Percentiles rank a stretch among this genome's conserved stretches.
phyloP scores from a whole-genome alignment of 2,888 invertebrate genomes.

The Drosophila trichaetosa region DNA sequence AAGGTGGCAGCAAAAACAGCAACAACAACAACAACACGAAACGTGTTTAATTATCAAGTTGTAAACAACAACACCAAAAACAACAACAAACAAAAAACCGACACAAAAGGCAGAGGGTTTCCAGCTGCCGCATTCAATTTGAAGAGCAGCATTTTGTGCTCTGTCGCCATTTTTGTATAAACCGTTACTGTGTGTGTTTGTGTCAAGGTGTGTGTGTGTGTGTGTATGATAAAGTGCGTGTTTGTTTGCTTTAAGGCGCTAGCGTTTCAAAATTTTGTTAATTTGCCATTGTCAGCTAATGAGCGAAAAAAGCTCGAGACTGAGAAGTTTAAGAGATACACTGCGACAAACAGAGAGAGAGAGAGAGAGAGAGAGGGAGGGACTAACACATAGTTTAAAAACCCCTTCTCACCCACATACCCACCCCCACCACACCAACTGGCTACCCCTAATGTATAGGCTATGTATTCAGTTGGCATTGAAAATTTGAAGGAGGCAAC shows the following conservation, averaged over 20 bases:
- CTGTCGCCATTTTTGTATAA: constrained; percentile 48
- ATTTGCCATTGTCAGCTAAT: constrained; percentile 63
- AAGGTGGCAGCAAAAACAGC: constrained; percentile 63
- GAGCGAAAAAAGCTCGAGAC: constrained; percentile 29
- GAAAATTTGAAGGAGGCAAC: not conserved
- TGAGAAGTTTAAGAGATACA: not conserved
- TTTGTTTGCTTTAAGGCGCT: constrained; percentile 28
- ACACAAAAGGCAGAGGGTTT: constrained; percentile 25
- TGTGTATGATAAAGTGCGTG: constrained; percentile 15
- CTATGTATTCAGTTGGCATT: not conserved
- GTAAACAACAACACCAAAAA: constrained; percentile 65
- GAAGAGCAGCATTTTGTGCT: constrained; percentile 44
- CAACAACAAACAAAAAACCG: constrained; percentile 23
- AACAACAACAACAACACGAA: constrained; percentile 41
- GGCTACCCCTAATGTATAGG: not conserved
- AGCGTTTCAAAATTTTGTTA: constrained; percentile 41
- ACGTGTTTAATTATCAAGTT: constrained; percentile 78
- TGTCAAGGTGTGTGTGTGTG: constrained; percentile 18
- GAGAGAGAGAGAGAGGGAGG: not conserved
- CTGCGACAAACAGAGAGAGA: not conserved
- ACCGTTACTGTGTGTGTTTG: not conserved
- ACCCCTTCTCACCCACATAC: not conserved
- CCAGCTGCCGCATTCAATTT: constrained; percentile 58
- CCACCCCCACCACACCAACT: not conserved
- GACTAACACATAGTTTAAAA: constrained; percentile 16